Conservation (phyloP, 2,797 vertebrate genomes). For the Ctenosaura bakeri region DNA sequence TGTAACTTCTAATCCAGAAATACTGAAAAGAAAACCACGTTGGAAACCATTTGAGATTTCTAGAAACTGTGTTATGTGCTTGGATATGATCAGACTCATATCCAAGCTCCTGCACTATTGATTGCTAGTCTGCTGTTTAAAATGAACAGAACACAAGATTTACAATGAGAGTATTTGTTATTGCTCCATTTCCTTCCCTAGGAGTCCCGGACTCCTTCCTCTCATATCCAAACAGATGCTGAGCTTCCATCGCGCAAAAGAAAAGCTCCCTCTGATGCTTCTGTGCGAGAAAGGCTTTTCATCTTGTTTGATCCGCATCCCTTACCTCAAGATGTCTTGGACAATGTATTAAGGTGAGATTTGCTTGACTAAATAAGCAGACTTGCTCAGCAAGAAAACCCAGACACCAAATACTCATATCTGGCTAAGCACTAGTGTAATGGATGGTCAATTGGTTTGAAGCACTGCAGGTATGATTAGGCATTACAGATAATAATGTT, state of each 20-base stretch:
- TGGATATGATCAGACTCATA: no score
- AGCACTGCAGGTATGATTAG: no score
- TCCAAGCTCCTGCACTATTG: no score
- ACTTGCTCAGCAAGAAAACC: background rate
- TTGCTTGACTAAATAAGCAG: no score
- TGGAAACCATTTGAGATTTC: no score
- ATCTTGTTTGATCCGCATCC: slow-evolving; percentile 94
- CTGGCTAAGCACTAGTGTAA: background rate
- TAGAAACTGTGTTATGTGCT: no score
- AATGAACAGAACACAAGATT: background rate
- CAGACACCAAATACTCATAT: background rate
- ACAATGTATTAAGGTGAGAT: slow-evolving; percentile 95
- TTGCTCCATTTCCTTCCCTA: background rate
- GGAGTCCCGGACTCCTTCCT: slow-evolving; percentile 75
- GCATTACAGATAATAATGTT: background rate
- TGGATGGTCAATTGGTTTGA: no score
- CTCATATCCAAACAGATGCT: slow-evolving; percentile 66
- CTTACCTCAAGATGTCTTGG: slow-evolving; percentile 90
- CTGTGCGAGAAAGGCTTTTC: slow-evolving; percentile 93
- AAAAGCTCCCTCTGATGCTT: slow-evolving; percentile 88
- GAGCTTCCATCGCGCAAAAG: slow-evolving; percentile 89
- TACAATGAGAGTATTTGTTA: background rate
- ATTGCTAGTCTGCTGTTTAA: background rate
- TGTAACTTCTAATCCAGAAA: no score
- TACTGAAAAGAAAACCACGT: no score